Evolutionary conservation across 2,113 vertebrate genomes (phyloP), one percentile per base, ranked within the genome.

Genomic region (Tragelaphus strepsiceros): DNA sequence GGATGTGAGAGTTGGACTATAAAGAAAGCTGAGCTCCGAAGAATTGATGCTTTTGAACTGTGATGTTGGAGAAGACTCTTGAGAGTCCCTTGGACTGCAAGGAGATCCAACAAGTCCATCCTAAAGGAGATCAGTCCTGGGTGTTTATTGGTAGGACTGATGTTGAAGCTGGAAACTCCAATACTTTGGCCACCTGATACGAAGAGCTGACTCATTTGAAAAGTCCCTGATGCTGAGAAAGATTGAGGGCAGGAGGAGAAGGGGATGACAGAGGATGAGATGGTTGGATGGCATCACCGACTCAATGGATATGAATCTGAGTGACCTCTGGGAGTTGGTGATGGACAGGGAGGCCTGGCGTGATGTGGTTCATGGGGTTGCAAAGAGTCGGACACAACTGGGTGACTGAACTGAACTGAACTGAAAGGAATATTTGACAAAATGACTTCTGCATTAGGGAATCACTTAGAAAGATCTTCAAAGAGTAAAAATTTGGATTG

Each of bases 281-380:
- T 64, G 15, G 62, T 32, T 64, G 62, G 30, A 64, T 64, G 62
- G 30, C 62, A 64, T n/a, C 30, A 64, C 62, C 7, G 0, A 62
- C 30, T 62, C 61, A 16, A 16, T 62, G 28, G 30, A 62, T 6
- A n/a, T 64, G 15, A 30, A 15, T 64, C 9, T 64, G 62, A 15
- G 30, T 64, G 16, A 7, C 17, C 15, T 64, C 7, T 0, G 3
- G 62, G 62, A 64, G 62, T 64, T 64, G 62, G 15, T 17, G 30
- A 64, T 64, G 15, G 62, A 17, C 30, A 64, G 62, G 30, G 15
- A n/a, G 30, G 30, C 30, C 16, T n/a, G 30, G 30, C 3, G 0
- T n/a, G 7, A 15, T n/a, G 30, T 0, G 0, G 7, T n/a, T 64
- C 32, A 17, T n/a, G 62, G 15, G 30, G 30, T n/a, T 0, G 0